Base-by-base conservation (phyloP, 2,797 vertebrate genomes). In the Glossophaga mutica region DNA sequence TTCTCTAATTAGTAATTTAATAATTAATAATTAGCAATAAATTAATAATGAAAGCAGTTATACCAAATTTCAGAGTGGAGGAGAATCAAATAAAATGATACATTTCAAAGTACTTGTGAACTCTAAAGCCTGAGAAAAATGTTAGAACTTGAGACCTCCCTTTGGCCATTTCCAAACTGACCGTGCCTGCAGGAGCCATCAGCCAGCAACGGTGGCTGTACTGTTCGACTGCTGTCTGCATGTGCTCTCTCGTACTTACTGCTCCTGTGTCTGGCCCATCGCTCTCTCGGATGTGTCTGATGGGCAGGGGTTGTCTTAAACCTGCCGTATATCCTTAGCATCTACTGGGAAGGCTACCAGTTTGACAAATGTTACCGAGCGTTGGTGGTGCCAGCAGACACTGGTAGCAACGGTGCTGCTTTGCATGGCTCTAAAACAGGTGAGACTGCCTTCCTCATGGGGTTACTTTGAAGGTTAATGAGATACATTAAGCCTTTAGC, bases 11-110 rank as follows among this genome's bases (percentile, higher is more conserved):
- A 57, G 83, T 65, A 10, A 39, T 32, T 90, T 46, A 94, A 83
- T 81, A 44, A 42, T 37, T 39, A 62, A 71, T 71, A 62, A 42
- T 39, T 65, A 59, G 78, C 71, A 48, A 81, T 73, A 57, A 90
- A 74, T 94, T 77, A 79, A 81, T 90, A 59, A 89, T 9, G 32
- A 91, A 57, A 78, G 42, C 59, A 81, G n/a, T 44, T 81, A 42
- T 22, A 57, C n/a, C n/a, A 84, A 59, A 91, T 74, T 90, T 93
- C 84, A 87, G 90, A 76, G n/a, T 16, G 37, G 10, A 42, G 19
- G 62, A 70, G 44, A 65, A 95, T 77, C 73, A 37, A 77, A 24
- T 39, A 50, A 68, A 82, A 42, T 3, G 62, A 14, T 26, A 10
- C 24, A 24, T 91, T 78, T 83, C 46, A 57, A 87, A 88, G 42